Percentiles rank a stretch among this genome's conserved stretches.
Conservation (phyloP, 2,113 vertebrate species). For the Spheniscus mendiculus region DNA sequence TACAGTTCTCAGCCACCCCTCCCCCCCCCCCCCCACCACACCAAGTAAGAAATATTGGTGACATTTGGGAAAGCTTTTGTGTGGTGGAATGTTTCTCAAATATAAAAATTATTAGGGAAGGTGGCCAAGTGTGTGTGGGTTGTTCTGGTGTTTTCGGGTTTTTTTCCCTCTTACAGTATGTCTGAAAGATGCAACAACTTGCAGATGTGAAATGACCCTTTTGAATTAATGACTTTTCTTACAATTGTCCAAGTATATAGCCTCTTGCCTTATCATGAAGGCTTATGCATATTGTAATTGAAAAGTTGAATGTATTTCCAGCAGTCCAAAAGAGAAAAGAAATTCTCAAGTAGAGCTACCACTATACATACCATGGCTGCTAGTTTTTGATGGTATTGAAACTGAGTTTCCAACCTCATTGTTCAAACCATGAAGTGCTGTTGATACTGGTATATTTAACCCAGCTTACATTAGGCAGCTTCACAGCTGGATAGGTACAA, state of each 20-base stretch:
- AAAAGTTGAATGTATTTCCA: not conserved
- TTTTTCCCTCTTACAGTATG: not conserved
- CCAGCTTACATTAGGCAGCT: not conserved
- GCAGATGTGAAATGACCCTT: not conserved
- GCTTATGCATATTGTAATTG: not conserved
- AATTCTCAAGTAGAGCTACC: not conserved
- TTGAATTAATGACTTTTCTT: not conserved
- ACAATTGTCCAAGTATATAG: not conserved
- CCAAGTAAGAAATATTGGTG: not conserved
- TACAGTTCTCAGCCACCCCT: not conserved
- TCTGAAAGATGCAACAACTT: not conserved
- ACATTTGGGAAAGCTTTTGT: not conserved
- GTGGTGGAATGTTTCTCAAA: not conserved
- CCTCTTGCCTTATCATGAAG: not conserved
- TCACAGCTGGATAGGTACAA: not conserved
- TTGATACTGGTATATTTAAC: not conserved
- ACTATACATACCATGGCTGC: not conserved
- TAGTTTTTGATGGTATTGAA: not conserved
- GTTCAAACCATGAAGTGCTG: not conserved
- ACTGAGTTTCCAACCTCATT: not conserved
- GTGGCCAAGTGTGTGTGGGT: rapidly evolving
- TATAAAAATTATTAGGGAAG: not conserved
- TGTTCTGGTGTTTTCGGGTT: rapidly evolving
- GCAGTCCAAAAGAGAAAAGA: not conserved
- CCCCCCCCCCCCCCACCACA: no score